Evolutionary conservation across 2,797 vertebrate genomes (phyloP), one percentile per base, ranked within the genome.

Genomic region (Acanthurus leucopareius): DNA sequence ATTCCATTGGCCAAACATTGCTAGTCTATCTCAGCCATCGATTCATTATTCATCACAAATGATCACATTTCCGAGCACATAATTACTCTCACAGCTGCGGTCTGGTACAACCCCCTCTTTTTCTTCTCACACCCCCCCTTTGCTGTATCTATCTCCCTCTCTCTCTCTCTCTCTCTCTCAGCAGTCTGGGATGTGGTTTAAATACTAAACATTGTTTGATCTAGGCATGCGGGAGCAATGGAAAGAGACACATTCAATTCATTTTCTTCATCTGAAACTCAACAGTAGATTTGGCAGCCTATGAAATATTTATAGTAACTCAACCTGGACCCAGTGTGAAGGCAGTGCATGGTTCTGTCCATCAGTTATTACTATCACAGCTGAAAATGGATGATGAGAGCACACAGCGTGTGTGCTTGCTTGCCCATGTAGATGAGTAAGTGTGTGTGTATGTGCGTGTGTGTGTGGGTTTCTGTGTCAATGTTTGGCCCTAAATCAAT

Each of bases 151-250:
- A 84, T 83, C 83, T 80, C 80, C 53, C 57, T 51, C 57, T 88
- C 73, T 62, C 66, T 45, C 25, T 22, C 57, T 51, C 57, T 88
- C 73, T 62, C 66, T 45, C 25, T 22, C 54, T 59, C 53, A 74
- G 96, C 95, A 97, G 95, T 96, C 95, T 61, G 91, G 94, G 93
- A 95, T 92, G 91, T 93, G 89, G 56, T 95, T 96, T 97, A 94
- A 97, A 97, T 96, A 96, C 95, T 94, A 95, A 95, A 96, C 95
- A 96, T 95, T 97, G 97, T 98, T 98, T 98, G 97, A 97, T 97
- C 96, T 97, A 92, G 95, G 95, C 95, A 96, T 95, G 96, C 96
- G 90, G 95, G 63, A 82, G 84, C 71, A 62, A 78, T 70, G 61
- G 82, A 87, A 85, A 79, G 59, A 85, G 86, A 84, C 73, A 93